Percentiles rank a stretch among this genome's conserved stretches.
Evolutionary conservation across 2,113 vertebrate genomes (phyloP).

Genomic region (Atherinomorus stipes): DNA sequence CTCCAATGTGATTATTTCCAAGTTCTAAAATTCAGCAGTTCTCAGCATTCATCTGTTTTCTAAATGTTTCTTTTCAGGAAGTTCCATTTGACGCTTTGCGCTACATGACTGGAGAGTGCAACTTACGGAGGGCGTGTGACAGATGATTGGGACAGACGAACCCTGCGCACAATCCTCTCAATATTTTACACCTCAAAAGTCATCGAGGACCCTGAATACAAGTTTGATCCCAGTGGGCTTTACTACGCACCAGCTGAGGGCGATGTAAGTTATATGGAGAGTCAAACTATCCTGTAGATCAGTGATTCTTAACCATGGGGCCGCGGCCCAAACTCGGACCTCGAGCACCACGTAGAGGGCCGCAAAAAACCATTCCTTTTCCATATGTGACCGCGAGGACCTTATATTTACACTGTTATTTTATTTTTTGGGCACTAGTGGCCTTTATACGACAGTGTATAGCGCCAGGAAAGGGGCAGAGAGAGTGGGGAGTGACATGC

Average conservation of each 20-base stretch:
- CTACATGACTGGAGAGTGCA: slow-evolving; percentile 91
- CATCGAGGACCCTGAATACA: slow-evolving; percentile 77
- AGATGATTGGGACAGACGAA: slow-evolving; percentile 90
- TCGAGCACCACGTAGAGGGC: no score
- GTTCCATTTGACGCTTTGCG: slow-evolving; percentile 87
- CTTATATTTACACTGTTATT: no score
- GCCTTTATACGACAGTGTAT: no score
- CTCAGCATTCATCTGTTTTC: background rate
- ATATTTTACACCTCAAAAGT: slow-evolving; percentile 84
- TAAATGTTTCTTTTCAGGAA: slow-evolving; percentile 62
- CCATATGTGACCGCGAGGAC: no score
- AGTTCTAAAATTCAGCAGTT: slow-evolving; percentile 1
- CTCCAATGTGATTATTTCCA: background rate
- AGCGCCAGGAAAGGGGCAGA: no score
- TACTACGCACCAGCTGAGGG: slow-evolving; percentile 81
- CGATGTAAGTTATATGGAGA: slow-evolving; percentile 55
- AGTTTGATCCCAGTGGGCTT: slow-evolving; percentile 88
- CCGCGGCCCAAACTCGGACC: no score
- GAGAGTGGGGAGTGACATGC: no score
- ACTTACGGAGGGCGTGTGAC: slow-evolving; percentile 89
- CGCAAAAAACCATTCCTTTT: no score
- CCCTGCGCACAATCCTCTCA: slow-evolving; percentile 84
- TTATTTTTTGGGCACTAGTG: no score
- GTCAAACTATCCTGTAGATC: no score
- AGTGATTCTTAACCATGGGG: no score